Evolutionary conservation across 2,888 invertebrate genomes (phyloP).

Genomic region (Cephus rjabovi): DNA sequence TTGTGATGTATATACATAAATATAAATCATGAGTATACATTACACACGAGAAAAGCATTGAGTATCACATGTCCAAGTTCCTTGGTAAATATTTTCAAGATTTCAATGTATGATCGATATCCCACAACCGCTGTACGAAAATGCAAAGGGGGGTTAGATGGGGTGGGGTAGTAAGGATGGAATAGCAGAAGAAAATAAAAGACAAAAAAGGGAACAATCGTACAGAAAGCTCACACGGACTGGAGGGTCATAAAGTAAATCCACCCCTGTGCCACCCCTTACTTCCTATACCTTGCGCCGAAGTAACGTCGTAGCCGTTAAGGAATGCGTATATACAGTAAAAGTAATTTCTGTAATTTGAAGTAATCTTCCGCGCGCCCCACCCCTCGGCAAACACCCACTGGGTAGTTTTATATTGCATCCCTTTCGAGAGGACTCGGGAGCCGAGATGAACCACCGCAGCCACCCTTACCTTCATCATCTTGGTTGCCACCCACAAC

Average conservation of each 20-base stretch:
- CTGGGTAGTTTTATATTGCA: not conserved
- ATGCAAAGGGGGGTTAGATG: not conserved
- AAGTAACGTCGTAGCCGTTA: not conserved
- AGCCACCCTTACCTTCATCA: not conserved
- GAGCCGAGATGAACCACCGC: not conserved
- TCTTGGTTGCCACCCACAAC: not conserved
- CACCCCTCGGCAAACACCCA: not conserved
- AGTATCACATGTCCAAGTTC: too few relatives aligned
- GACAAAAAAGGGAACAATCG: not conserved
- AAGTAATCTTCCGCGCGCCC: not conserved
- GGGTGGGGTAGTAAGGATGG: not conserved
- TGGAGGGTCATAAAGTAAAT: not conserved
- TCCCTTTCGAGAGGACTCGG: not conserved
- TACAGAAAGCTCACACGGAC: not conserved
- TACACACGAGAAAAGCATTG: too few relatives aligned
- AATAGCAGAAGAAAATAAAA: not conserved
- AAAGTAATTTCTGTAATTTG: conserved; percentile 7
- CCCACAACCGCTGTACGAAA: not conserved
- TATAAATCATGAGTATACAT: too few relatives aligned
- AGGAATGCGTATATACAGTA: not conserved
- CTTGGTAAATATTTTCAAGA: too few relatives aligned
- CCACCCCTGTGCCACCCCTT: not conserved
- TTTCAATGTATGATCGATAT: not conserved
- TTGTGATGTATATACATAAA: too few relatives aligned
- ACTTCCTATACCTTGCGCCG: not conserved